phyloP scores from a whole-genome alignment of 2,797 vertebrate genomes.

The Taenioides sp. region DNA sequence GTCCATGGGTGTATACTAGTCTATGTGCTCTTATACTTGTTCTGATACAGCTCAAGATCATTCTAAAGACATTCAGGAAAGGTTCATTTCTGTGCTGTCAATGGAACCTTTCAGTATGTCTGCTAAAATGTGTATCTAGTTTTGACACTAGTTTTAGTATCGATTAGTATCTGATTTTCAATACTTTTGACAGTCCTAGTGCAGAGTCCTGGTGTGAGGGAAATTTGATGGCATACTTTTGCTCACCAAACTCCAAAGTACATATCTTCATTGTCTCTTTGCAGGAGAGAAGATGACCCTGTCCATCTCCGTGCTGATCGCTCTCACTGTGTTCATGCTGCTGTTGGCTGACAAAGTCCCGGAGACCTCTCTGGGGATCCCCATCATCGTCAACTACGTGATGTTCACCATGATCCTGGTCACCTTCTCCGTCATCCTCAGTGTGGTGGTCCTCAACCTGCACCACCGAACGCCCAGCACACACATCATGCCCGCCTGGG shows the following conservation, averaged over 20 bases:
- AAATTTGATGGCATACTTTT: conserved; percentile 27
- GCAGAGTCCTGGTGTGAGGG: no score
- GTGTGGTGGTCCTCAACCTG: conserved; percentile 89
- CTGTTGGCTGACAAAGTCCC: conserved; percentile 91
- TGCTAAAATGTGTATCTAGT: no score
- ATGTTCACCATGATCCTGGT: conserved; percentile 92
- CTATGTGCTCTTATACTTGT: no score
- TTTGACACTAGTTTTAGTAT: no score
- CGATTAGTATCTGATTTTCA: no score
- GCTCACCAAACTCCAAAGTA: not conserved
- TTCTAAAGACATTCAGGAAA: no score
- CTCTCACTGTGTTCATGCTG: conserved; percentile 91
- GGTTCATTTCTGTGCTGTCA: no score
- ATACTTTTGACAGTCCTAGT: no score
- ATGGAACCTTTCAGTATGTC: no score
- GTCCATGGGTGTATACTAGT: no score
- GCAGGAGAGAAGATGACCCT: conserved; percentile 94
- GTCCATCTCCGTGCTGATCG: conserved; percentile 90
- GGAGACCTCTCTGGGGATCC: conserved; percentile 87
- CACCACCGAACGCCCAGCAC: conserved; percentile 89
- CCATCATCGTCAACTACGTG: conserved; percentile 91
- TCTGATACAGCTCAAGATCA: no score
- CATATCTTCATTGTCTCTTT: not conserved
- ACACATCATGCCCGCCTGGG: conserved; percentile 89
- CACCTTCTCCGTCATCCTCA: conserved; percentile 90